A percentile compares a stretch with the other conserved stretches of the same genome.
Conservation (phyloP, 2,797 vertebrate genomes). For the Ctenopoma kingsleyae region DNA sequence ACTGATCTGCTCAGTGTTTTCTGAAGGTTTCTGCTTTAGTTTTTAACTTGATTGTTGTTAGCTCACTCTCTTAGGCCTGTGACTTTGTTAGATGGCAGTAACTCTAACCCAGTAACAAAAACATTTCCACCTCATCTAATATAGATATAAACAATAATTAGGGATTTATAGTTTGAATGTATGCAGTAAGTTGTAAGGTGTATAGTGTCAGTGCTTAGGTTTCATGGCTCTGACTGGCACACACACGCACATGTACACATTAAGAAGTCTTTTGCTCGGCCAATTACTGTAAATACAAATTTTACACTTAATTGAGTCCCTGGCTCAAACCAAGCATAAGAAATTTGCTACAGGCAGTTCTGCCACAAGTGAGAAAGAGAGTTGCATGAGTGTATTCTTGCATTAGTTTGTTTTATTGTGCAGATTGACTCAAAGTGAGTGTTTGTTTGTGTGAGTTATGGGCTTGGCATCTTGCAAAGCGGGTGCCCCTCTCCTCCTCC, state of each 20-base stretch:
- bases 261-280: conserved; percentile 1
- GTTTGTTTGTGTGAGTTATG: conserved; percentile 43
- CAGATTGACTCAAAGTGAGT: conserved; percentile 25
- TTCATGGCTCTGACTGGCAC: not conserved
- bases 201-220: not conserved
- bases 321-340: conserved; percentile 19
- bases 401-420: conserved; percentile 18
- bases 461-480: conserved; percentile 27
- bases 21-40: not conserved
- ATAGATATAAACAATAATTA: not conserved
- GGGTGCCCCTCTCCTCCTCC: conserved; percentile 13
- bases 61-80: too few species aligned
- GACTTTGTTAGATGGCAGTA: not conserved
- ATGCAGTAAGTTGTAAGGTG: not conserved
- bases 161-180: not conserved
- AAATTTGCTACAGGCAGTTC: conserved; percentile 15
- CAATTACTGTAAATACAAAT: conserved; percentile 18
- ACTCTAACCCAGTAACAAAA: not conserved
- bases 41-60: not conserved
- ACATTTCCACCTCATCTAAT: not conserved
- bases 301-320: conserved; percentile 30
- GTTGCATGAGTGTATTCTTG: conserved; percentile 19
- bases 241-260: not conserved
- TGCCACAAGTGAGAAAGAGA: conserved; percentile 14
- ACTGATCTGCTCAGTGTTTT: not conserved